Conservation (phyloP, 2,888 invertebrate genomes). For the Apantesis nais region DNA sequence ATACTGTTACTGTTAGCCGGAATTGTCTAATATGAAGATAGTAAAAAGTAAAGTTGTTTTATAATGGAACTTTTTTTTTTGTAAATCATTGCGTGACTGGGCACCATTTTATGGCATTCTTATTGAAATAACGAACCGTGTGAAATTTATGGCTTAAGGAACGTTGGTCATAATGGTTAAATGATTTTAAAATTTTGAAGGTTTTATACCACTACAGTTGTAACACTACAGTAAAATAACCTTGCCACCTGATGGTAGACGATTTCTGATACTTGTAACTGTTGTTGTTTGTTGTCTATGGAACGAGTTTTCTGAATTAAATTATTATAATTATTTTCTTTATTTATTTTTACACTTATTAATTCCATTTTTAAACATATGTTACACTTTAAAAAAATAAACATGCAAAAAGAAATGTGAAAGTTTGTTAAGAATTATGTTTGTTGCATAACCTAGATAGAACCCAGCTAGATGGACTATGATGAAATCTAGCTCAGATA, state of each 20-base stretch:
- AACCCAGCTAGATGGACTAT: no score
- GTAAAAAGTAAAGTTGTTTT: slow-evolving; percentile 22
- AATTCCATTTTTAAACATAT: no score
- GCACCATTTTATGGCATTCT: slow-evolving; percentile 35
- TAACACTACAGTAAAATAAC: no score
- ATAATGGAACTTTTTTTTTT: not conserved
- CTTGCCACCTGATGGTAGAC: not conserved
- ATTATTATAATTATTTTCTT: no score
- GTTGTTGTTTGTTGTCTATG: no score
- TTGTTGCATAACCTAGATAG: no score
- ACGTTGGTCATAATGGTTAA: not conserved
- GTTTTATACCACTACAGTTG: not conserved
- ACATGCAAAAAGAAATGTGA: no score
- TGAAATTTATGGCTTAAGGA: slow-evolving; percentile 19
- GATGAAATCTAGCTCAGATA: no score
- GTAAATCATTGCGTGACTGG: slow-evolving; percentile 31
- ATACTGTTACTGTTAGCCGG: slow-evolving; percentile 21
- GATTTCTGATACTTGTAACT: not conserved
- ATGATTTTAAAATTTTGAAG: not conserved
- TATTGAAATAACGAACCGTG: slow-evolving; percentile 30
- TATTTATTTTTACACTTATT: no score
- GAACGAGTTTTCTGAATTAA: no score
- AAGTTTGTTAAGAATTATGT: no score
- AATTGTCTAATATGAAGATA: slow-evolving; percentile 24
- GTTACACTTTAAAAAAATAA: no score